Evolutionary conservation across 2,888 invertebrate species (phyloP), one percentile per base, ranked within the genome.

Genomic region (Ischnura elegans): DNA sequence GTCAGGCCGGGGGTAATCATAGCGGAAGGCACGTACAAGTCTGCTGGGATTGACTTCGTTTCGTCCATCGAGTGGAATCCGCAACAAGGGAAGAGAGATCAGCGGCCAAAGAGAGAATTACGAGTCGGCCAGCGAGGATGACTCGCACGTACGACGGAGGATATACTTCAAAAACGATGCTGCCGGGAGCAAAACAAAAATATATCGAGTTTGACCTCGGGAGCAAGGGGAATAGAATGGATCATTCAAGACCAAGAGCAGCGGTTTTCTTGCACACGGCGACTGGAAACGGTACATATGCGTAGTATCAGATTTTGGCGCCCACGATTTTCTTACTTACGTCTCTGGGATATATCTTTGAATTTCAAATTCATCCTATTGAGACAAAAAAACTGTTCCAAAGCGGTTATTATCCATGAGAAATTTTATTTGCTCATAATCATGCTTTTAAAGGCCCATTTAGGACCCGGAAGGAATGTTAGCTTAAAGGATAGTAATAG

Each of bases 1-100:
- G 76, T 76, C 76, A 36, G 29, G 76, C 29, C 13, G 61, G n/a
- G n/a, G 19, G 76, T 76, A 76, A 76, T 76, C 76, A 76, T 76
- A 36, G 76, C 76, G 76, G 76, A 76, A 76, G 76, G 76, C 76
- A 76, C 76, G 76, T 76, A 76, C 76, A 76, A 51, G 10, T 29
- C 76, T 76, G 25, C 51, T 36, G 76, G 76, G 76, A 76, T 76
- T 76, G 76, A 76, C 76, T 76, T 76, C 76, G 76, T 76, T 36
- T 51, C 6, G 76, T 36, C 76, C 36, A 76, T 76, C 76, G 76
- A 76, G 76, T 25, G 13, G 76, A 76, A 76, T 76, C 76, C 25
- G 76, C 29, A 76, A 76, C 76, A 76, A 25, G 76, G 51, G 51
- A 51, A 51, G 51, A 51, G 36, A 61, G 61, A 76, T 76, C 36